Percentiles rank a stretch among this genome's conserved stretches.
These are phyloP conservation scores for Luehdorfia chinensis DNA, from an alignment of 1,140 invertebrate genomes.

Conservation along the genomic window DNA sequence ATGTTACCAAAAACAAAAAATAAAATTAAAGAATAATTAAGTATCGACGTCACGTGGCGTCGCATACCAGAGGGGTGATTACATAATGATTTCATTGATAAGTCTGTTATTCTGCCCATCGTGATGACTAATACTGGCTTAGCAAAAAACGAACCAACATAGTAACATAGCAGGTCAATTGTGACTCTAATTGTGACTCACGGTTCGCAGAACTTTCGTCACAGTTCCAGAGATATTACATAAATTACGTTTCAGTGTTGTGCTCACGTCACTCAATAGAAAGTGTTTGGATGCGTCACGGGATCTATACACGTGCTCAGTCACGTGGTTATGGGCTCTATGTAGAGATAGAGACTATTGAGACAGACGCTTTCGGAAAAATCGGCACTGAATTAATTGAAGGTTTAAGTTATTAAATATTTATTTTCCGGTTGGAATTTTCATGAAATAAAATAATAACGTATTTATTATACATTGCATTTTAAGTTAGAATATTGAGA, in stretches of 20 bases:
- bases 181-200: conserved; percentile 50
- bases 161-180: conserved; percentile 53
- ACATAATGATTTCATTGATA: conserved; percentile 58
- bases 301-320: conserved; percentile 7
- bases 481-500: too few relatives aligned
- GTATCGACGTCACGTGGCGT: conserved; percentile 4
- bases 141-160: conserved; percentile 49
- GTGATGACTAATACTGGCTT: conserved; percentile 55
- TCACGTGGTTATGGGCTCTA: conserved; percentile 6
- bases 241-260: conserved; percentile 22
- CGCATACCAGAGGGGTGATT: conserved; percentile 24
- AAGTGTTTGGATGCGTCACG: conserved; percentile 6
- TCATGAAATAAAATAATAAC: too few relatives aligned
- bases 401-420: too few relatives aligned
- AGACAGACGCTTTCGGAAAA: too few relatives aligned
- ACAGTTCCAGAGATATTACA: conserved; percentile 48
- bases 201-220: conserved; percentile 48
- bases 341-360: not conserved
- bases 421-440: too few relatives aligned
- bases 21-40: conserved; percentile 2
- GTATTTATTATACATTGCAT: too few relatives aligned
- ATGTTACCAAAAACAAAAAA: conserved; percentile 9
- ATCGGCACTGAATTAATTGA: too few relatives aligned
- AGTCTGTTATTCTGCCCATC: conserved; percentile 35
- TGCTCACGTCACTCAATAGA: conserved; percentile 19